These are phyloP conservation scores for Pocillopora damicornis DNA, from an alignment of 64 coral and sea anemone genomes.

Conservation along the genomic window DNA sequence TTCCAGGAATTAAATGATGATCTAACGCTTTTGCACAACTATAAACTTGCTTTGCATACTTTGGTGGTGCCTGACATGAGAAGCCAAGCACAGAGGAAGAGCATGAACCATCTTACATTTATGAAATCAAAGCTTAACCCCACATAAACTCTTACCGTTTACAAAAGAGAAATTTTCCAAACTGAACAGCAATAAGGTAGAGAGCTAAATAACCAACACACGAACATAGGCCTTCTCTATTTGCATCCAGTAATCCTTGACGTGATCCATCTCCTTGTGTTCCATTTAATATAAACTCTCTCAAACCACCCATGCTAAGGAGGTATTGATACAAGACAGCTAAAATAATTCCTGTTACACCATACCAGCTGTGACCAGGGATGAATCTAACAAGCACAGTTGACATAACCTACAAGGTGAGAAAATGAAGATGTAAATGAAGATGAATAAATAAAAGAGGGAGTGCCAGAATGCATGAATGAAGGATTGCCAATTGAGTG, in stretches of 20 bases:
- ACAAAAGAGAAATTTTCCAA: conserved; percentile 79
- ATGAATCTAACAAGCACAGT: conserved; percentile 34
- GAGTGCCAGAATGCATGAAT: neutral
- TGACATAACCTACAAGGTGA: conserved; percentile 57
- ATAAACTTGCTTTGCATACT: too few relatives aligned
- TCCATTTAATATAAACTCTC: conserved; percentile 69
- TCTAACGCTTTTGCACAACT: too few relatives aligned
- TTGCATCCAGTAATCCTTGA: conserved; percentile 76
- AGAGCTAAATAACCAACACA: conserved; percentile 81
- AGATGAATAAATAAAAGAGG: neutral
- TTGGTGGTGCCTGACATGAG: too few relatives aligned
- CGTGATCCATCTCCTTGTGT: conserved; percentile 75
- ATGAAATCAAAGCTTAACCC: neutral
- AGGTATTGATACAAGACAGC: conserved; percentile 66
- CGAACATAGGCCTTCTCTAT: conserved; percentile 86
- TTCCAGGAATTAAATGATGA: too few relatives aligned
- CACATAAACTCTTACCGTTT: conserved; percentile 39
- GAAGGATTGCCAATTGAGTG: too few relatives aligned
- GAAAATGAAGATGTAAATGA: neutral
- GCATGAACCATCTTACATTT: neutral
- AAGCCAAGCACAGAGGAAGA: too few relatives aligned
- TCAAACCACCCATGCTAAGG: conserved; percentile 49
- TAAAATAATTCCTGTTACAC: conserved; percentile 53
- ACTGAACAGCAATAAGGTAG: conserved; percentile 78
- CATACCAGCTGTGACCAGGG: conserved; percentile 20